phyloP scores from a whole-genome alignment of 2,888 invertebrate species.

The Acronicta leporina region DNA sequence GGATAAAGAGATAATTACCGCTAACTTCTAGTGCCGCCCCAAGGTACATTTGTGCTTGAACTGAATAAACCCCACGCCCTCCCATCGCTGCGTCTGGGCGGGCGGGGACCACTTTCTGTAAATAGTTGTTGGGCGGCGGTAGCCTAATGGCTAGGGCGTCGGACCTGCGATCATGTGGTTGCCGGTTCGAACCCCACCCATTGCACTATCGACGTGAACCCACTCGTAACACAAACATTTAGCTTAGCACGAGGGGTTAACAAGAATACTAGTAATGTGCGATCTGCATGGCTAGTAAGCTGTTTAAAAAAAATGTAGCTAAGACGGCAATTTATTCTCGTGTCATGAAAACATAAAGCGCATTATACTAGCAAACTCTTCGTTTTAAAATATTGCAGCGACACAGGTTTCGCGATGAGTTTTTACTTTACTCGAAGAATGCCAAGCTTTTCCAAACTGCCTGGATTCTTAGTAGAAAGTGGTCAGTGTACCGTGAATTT shows the following conservation, averaged over 20 bases:
- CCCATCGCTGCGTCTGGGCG: conserved; percentile 2
- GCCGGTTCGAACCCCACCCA: too few relatives aligned
- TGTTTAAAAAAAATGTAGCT: neutral
- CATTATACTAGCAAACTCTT: conserved; percentile 18
- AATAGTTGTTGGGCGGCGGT: too few relatives aligned
- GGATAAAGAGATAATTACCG: conserved; percentile 24
- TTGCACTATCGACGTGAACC: too few relatives aligned
- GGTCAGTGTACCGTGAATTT: conserved; percentile 37
- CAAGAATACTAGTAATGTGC: too few relatives aligned
- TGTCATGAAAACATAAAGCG: conserved; percentile 19
- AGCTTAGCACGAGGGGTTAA: too few relatives aligned
- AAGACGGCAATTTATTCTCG: conserved; percentile 6
- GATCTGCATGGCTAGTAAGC: too few relatives aligned
- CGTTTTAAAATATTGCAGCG: conserved; percentile 24
- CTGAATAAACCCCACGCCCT: neutral
- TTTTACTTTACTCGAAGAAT: conserved; percentile 31
- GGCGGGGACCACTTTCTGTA: conserved; percentile 18
- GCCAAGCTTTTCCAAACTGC: conserved; percentile 26
- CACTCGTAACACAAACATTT: too few relatives aligned
- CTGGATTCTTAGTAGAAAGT: conserved; percentile 48
- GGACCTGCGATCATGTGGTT: too few relatives aligned
- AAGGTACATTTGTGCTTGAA: conserved; percentile 19
- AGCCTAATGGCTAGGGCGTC: neutral
- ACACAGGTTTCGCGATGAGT: conserved; percentile 21
- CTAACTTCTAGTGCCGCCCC: conserved; percentile 17